Evolutionary conservation across 2,888 invertebrate species (phyloP).

Genomic region (Meandrusa payeni): DNA sequence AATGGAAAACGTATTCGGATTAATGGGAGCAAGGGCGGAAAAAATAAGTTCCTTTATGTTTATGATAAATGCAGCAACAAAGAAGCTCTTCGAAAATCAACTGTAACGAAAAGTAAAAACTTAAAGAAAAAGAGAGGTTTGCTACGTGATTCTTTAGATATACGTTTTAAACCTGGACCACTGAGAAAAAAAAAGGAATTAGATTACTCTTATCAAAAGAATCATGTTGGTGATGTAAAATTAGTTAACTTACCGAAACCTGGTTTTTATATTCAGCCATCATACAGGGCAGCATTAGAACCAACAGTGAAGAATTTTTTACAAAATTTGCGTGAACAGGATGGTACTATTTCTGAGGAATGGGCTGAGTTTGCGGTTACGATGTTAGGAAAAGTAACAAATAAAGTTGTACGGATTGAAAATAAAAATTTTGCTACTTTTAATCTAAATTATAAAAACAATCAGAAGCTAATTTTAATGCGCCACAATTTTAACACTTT

Average conservation of each 20-base stretch:
- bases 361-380: conserved; percentile 81
- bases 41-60: conserved; percentile 51
- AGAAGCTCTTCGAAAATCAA: conserved; percentile 30
- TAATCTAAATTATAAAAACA: conserved; percentile 79
- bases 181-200: conserved; percentile 69
- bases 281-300: conserved; percentile 67
- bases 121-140: conserved; percentile 44
- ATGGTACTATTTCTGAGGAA: conserved; percentile 63
- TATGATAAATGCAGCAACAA: conserved; percentile 44
- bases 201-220: conserved; percentile 63
- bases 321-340: conserved; percentile 50
- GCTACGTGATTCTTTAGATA: conserved; percentile 49
- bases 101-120: conserved; percentile 28
- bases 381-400: conserved; percentile 50
- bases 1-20: conserved; percentile 56
- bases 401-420: conserved; percentile 40
- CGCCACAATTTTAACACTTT: conserved; percentile 40
- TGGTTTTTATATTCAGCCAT: conserved; percentile 68
- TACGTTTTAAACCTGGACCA: conserved; percentile 81
- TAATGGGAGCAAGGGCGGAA: conserved; percentile 64
- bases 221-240: conserved; percentile 65
- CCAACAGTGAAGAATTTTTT: conserved; percentile 62
- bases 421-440: conserved; percentile 67
- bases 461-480: conserved; percentile 80
- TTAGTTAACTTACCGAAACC: conserved; percentile 73